phyloP scores from a whole-genome alignment of 2,113 vertebrate species.

The Pterocles burchelli region DNA sequence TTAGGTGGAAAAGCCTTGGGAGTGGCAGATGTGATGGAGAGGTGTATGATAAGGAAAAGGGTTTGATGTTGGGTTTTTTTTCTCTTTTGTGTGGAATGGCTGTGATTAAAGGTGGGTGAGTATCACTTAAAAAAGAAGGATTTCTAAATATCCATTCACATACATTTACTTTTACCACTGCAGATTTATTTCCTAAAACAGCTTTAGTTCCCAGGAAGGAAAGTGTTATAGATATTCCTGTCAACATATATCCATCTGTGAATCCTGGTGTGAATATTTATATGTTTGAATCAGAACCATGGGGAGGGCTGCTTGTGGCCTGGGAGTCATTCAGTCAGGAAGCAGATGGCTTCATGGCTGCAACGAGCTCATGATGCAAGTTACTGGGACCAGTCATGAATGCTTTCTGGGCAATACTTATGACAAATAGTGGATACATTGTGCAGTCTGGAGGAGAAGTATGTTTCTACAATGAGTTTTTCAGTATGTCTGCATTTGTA shows the following conservation, averaged over 20 bases:
- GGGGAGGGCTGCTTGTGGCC: neutral
- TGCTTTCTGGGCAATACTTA: neutral
- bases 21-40: neutral
- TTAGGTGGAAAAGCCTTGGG: neutral
- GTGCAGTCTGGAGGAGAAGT: neutral
- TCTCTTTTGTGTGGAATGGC: neutral
- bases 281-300: neutral
- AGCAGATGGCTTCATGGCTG: constrained; percentile 44
- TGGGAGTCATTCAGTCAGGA: constrained; percentile 17
- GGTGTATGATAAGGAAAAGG: neutral
- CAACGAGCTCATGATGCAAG: accelerated
- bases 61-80: neutral
- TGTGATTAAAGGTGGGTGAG: neutral
- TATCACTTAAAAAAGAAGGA: neutral
- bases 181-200: constrained; percentile 38
- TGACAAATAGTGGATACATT: neutral
- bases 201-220: neutral
- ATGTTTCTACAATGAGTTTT: neutral
- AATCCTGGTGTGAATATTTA: constrained; percentile 37
- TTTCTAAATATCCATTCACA: neutral
- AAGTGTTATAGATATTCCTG: constrained; percentile 30
- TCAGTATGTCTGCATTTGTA: neutral
- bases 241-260: constrained; percentile 44
- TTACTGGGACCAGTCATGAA: neutral
- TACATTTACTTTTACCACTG: neutral